A percentile compares a stretch with the other conserved stretches of the same genome.
Conservation (phyloP, 2,113 vertebrate species). For the Promerops cafer region DNA sequence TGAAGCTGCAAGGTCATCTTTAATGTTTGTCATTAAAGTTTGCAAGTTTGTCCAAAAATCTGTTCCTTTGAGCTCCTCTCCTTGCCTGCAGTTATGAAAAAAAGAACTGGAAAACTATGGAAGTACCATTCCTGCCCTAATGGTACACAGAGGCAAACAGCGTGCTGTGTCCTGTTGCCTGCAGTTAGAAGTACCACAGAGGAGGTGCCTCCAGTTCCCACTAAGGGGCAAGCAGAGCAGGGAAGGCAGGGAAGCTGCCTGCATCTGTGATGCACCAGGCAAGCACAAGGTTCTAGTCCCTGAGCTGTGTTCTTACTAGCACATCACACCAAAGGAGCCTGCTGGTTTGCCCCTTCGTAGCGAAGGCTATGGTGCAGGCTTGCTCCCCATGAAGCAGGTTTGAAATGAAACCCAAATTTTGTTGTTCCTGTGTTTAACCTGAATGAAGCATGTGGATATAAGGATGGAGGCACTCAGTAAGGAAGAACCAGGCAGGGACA, state of each 20-base stretch:
- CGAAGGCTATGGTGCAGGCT: not conserved
- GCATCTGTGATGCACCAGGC: not conserved
- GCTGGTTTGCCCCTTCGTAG: not conserved
- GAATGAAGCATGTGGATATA: not conserved
- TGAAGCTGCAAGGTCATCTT: not conserved
- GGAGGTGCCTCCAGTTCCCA: not conserved
- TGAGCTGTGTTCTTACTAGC: not conserved
- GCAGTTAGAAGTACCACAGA: not conserved
- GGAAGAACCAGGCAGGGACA: not conserved
- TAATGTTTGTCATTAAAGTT: not conserved
- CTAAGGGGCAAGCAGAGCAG: not conserved
- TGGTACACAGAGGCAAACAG: not conserved
- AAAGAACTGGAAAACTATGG: not conserved
- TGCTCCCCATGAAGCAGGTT: not conserved
- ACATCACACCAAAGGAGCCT: not conserved
- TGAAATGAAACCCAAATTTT: not conserved
- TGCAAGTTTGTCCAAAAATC: not conserved
- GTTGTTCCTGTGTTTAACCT: not conserved
- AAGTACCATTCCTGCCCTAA: not conserved
- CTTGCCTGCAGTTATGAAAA: not conserved
- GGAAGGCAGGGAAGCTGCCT: not conserved
- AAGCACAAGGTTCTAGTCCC: not conserved
- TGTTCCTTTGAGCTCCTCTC: not conserved
- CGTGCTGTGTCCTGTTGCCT: rapidly evolving
- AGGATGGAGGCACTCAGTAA: not conserved